These are phyloP conservation scores for Rhizoglyphus robini DNA, from an alignment of 1,140 invertebrate species.

Conservation along the genomic window DNA sequence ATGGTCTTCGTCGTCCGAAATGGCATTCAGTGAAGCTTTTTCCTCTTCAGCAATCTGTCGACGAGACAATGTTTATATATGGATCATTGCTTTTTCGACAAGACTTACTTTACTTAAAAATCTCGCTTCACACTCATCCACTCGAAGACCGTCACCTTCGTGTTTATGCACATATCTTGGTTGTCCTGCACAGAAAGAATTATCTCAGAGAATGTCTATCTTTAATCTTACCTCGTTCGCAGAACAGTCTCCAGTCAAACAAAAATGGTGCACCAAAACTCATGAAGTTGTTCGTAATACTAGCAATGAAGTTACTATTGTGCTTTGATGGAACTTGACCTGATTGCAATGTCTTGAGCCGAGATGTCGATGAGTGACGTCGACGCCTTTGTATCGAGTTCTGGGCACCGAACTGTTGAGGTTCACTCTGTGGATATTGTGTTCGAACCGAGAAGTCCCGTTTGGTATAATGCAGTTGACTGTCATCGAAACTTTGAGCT, in stretches of 20 bases:
- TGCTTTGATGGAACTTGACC: neutral
- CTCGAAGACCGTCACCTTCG: slow-evolving; percentile 39
- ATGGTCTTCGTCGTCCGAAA: slow-evolving; percentile 71
- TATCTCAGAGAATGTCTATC: neutral
- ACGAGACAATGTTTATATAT: neutral
- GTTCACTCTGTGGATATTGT: slow-evolving; percentile 6
- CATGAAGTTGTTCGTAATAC: slow-evolving; percentile 16
- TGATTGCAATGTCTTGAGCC: neutral
- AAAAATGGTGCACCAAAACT: slow-evolving; percentile 22
- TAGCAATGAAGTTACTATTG: slow-evolving; percentile 10
- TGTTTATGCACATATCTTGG: slow-evolving; percentile 25
- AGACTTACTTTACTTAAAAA: slow-evolving; percentile 18
- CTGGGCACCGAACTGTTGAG: neutral
- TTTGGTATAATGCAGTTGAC: neutral
- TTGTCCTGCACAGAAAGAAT: slow-evolving; percentile 10
- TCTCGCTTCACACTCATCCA: slow-evolving; percentile 31
- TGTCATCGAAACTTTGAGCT: slow-evolving; percentile 9
- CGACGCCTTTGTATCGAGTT: neutral
- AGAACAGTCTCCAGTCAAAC: slow-evolving; percentile 23
- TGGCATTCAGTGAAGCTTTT: slow-evolving; percentile 83
- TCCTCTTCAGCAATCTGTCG: slow-evolving; percentile 85
- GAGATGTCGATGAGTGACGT: slow-evolving; percentile 2
- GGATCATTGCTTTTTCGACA: neutral
- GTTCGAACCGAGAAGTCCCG: neutral
- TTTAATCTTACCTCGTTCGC: slow-evolving; percentile 18